Conservation (phyloP, 64 coral and sea anemone genomes). For the Anthopleura sola region DNA sequence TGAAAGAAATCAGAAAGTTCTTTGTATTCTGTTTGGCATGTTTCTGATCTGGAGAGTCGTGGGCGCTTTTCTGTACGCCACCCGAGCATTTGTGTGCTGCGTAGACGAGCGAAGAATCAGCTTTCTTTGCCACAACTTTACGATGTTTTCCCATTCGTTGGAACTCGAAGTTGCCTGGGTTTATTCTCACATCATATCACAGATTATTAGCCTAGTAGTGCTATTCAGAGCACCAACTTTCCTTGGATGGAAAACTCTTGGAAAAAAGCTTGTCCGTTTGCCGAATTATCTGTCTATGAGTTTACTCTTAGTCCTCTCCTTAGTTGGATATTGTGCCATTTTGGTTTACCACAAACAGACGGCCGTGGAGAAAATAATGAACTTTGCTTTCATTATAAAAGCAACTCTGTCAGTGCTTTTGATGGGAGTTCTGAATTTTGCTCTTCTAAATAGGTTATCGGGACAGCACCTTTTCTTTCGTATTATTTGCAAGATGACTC, state of each 20-base stretch:
- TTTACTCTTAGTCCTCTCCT: neutral
- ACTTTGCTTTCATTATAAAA: neutral
- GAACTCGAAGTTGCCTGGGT: neutral
- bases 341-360: neutral
- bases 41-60: slow-evolving; percentile 11
- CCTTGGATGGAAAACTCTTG: neutral
- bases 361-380: neutral
- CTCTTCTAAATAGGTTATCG: neutral
- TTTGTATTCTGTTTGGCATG: neutral
- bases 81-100: neutral
- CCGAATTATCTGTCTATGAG: neutral
- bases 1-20: neutral
- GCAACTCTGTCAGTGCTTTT: neutral
- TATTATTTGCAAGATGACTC: neutral
- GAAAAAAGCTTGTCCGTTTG: slow-evolving; percentile 11
- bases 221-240: neutral
- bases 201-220: neutral
- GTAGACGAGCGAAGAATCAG: neutral
- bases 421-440: slow-evolving; percentile 6
- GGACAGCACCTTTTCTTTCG: neutral
- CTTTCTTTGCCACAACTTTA: slow-evolving; percentile 21
- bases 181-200: neutral
- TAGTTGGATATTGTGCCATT: neutral
- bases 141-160: neutral
- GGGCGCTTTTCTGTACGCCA: neutral